Percentiles rank a stretch among this genome's conserved stretches.
These are phyloP conservation scores for Haliaeetus leucogaster DNA, from an alignment of 2,113 vertebrate genomes.

Conservation along the genomic window DNA sequence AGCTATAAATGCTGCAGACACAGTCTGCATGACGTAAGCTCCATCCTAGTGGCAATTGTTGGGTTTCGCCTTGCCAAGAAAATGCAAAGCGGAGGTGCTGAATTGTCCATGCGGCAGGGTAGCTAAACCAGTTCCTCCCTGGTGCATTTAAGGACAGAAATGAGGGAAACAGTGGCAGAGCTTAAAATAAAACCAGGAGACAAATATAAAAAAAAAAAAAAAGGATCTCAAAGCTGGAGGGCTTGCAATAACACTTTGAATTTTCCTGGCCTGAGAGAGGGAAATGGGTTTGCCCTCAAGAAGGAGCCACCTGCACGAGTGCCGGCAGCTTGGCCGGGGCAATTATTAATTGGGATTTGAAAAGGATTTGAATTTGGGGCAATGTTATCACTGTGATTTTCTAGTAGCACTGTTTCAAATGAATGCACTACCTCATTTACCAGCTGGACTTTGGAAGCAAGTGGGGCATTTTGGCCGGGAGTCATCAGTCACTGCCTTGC, in stretches of 20 bases:
- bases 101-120: slow-evolving; percentile 19
- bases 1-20: slow-evolving; percentile 56
- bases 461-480: neutral
- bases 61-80: slow-evolving; percentile 32
- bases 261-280: neutral
- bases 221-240: neutral
- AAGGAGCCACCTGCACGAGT: neutral
- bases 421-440: neutral
- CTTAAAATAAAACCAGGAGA: slow-evolving; percentile 50
- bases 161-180: slow-evolving; percentile 18
- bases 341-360: neutral
- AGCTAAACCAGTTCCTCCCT: slow-evolving; percentile 42
- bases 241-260: neutral
- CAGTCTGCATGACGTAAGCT: slow-evolving; percentile 14
- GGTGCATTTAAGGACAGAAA: slow-evolving; percentile 59
- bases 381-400: neutral
- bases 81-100: slow-evolving; percentile 46
- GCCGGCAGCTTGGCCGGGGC: neutral
- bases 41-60: slow-evolving; percentile 41
- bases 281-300: neutral
- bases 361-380: neutral
- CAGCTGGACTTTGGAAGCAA: neutral
- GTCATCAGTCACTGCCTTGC: neutral
- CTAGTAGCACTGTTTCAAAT: neutral
- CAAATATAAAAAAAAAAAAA: neutral